phyloP scores from a whole-genome alignment of 2,797 vertebrate genomes.

The Vipera ursinii region DNA sequence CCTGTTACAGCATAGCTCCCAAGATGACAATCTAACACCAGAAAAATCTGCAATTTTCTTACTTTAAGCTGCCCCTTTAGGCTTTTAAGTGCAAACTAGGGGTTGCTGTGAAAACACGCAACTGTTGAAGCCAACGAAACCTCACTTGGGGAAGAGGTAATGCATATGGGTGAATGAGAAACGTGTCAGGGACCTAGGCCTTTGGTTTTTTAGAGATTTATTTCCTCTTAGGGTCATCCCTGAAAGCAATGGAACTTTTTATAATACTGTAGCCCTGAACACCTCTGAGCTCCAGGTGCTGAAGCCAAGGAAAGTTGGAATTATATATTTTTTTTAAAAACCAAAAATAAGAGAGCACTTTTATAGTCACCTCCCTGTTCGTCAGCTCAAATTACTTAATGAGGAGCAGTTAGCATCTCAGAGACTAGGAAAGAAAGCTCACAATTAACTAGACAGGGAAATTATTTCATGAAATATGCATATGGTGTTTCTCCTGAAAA shows the following conservation, averaged over 20 bases:
- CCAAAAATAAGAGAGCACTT: background rate
- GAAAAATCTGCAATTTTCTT: background rate
- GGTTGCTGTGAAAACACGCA: background rate
- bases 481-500: conserved; percentile 57
- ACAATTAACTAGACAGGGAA: conserved; percentile 67
- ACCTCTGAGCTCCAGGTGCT: background rate
- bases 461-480: conserved; percentile 69
- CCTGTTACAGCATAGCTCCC: background rate
- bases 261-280: background rate
- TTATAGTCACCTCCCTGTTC: background rate
- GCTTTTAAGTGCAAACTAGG: background rate
- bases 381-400: conserved; percentile 32
- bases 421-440: conserved; percentile 30
- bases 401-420: conserved; percentile 39
- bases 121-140: background rate
- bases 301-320: background rate
- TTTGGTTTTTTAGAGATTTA: background rate
- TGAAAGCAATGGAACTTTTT: background rate
- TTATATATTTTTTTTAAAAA: background rate
- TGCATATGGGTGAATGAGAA: background rate
- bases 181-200: background rate
- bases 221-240: background rate
- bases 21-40: background rate
- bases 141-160: background rate
- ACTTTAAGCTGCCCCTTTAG: background rate